A percentile compares a stretch with the other conserved stretches of the same genome.
Evolutionary conservation across 2,113 vertebrate species (phyloP).

Genomic region (Pomatorhinus ruficollis): DNA sequence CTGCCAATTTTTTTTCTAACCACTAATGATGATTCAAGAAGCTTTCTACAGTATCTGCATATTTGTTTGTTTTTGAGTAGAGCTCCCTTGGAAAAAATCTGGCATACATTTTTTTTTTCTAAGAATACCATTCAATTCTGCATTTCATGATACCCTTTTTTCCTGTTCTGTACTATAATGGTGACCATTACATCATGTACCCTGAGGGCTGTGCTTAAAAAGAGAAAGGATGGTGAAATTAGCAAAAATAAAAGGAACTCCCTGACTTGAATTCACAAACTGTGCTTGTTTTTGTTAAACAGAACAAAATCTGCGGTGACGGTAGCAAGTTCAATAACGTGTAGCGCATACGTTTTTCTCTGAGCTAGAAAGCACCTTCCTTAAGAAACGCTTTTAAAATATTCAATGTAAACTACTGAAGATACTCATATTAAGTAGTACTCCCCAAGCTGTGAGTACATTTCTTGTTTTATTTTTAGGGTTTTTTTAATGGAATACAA

Average conservation of each 20-base stretch:
- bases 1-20: slow-evolving; percentile 51
- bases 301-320: slow-evolving; percentile 73
- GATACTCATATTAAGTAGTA: slow-evolving; percentile 54
- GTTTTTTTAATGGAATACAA: neutral
- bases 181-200: slow-evolving; percentile 77
- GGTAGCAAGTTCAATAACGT: slow-evolving; percentile 70
- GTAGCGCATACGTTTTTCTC: slow-evolving; percentile 67
- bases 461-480: slow-evolving; percentile 37
- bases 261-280: slow-evolving; percentile 77
- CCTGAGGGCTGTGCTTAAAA: slow-evolving; percentile 72
- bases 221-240: slow-evolving; percentile 76
- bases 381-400: slow-evolving; percentile 63
- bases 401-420: slow-evolving; percentile 52
- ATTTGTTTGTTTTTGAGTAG: slow-evolving; percentile 71
- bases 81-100: slow-evolving; percentile 62
- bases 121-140: slow-evolving; percentile 74
- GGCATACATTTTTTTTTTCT: slow-evolving; percentile 70
- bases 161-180: slow-evolving; percentile 64
- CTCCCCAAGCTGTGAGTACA: slow-evolving; percentile 26
- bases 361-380: slow-evolving; percentile 61
- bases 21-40: slow-evolving; percentile 63
- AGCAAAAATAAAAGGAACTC: slow-evolving; percentile 76
- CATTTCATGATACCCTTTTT: slow-evolving; percentile 73
- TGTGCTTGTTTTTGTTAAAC: slow-evolving; percentile 79
- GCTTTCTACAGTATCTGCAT: slow-evolving; percentile 68